Percentiles rank a stretch among this genome's conserved stretches.
Conservation (phyloP, 1,140 invertebrate genomes). For the Tetramorium parvispinum region DNA sequence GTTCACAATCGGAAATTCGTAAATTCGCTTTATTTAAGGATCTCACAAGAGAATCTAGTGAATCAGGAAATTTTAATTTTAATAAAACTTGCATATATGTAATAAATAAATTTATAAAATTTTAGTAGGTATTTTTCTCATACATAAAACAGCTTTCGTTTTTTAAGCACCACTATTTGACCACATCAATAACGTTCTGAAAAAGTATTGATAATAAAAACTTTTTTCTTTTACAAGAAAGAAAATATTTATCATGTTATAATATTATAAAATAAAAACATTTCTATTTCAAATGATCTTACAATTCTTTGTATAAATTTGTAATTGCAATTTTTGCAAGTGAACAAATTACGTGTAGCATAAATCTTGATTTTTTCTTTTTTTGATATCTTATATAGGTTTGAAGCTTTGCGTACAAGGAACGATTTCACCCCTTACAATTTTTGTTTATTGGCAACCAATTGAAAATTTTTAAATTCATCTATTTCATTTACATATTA, state of each 20-base stretch:
- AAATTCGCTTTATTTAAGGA: constrained; percentile 2
- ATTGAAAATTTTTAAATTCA: neutral
- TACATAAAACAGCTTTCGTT: no score
- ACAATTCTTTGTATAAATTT: no score
- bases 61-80: neutral
- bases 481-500: neutral
- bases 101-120: neutral
- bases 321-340: neutral
- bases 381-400: neutral
- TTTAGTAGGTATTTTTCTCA: neutral
- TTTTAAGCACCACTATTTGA: no score
- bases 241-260: no score
- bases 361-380: neutral
- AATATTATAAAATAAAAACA: no score
- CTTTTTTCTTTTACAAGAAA: no score
- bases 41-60: neutral
- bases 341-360: neutral
- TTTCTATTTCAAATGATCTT: no score
- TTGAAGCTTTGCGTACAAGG: neutral
- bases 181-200: no score
- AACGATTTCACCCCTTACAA: neutral
- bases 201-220: no score
- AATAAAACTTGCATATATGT: neutral
- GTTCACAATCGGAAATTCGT: neutral
- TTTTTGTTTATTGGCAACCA: neutral